A percentile compares a stretch with the other conserved stretches of the same genome.
Evolutionary conservation across 1,140 invertebrate genomes (phyloP).

Genomic region (Drosophila mayri): DNA sequence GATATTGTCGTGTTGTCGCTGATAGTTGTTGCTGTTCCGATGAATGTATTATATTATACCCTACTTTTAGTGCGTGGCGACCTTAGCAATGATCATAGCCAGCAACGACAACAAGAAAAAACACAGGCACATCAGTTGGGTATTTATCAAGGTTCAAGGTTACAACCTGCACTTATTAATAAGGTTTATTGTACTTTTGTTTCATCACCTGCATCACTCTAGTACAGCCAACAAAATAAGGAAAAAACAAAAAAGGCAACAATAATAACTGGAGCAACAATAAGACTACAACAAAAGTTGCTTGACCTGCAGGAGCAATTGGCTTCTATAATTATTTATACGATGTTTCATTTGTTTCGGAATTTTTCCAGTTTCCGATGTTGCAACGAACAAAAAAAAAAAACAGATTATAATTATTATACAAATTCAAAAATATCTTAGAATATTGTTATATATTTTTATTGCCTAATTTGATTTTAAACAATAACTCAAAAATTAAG

Average conservation of each 20-base stretch:
- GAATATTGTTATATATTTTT: neutral
- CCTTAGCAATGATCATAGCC: conserved; percentile 42
- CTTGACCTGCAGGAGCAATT: conserved; percentile 71
- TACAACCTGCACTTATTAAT: conserved; percentile 80
- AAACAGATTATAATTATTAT: neutral
- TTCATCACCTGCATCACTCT: conserved; percentile 49
- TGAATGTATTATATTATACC: conserved; percentile 66
- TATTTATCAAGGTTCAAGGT: conserved; percentile 74
- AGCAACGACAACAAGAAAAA: conserved; percentile 31
- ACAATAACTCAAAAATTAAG: too few relatives aligned
- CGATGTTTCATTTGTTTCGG: conserved; percentile 84
- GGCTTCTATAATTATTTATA: conserved; percentile 83
- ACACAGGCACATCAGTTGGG: conserved; percentile 32
- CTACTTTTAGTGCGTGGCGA: conserved; percentile 61
- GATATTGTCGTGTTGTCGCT: conserved; percentile 42
- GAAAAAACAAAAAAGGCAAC: conserved; percentile 7
- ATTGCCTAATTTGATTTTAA: too few relatives aligned
- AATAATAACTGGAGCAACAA: conserved; percentile 36
- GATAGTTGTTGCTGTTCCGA: conserved; percentile 45
- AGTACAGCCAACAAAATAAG: conserved; percentile 43
- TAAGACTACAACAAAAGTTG: conserved; percentile 52
- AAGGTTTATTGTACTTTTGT: conserved; percentile 83
- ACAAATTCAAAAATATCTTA: neutral
- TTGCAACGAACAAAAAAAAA: conserved; percentile 23
- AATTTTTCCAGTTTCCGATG: conserved; percentile 75